Evolutionary conservation across 2,888 invertebrate genomes (phyloP), one percentile per base, ranked within the genome.

Genomic region (Netelia inedita): DNA sequence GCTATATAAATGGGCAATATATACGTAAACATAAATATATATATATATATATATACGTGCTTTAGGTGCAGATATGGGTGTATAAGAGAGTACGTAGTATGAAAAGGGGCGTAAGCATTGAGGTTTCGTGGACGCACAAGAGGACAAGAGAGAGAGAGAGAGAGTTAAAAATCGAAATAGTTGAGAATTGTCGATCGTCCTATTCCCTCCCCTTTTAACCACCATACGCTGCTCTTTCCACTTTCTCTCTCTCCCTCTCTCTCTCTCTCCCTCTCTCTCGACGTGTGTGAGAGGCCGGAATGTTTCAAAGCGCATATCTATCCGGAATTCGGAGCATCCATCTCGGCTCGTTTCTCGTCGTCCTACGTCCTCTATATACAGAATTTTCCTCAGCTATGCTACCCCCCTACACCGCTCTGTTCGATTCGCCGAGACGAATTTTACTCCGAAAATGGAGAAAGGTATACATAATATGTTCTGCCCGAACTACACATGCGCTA

Each of bases 291-390:
- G 71, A 35, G 53, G 23, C 21, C 21, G 71, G 80, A 80, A 80
- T 80, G 71, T 73, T 80, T 84, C 83, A 76, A 80, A 79, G 79
- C 61, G 80, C 72, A 76, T 68, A 80, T 84, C 65, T 28, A 76
- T 57, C 72, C 69, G 71, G 76, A 73, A 84, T 76, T 84, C 80
- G 53, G 43, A 23, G 73, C 66, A 80, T 80, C 76, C 80, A 66
- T 76, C 63, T 75, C 50, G 65, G 41, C 82, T 68, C 78, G 50
- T 72, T 71, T 75, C 75, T 28, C 71, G 43, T 61, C 79, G 71
- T 79, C 50, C 63, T 53, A 50, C 46, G 14, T 53, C 21, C 19
- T 53, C 19, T 53, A 69, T 69, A 69, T 53, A 23, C 53, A 74
- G 16, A 63, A 5, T 78, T 63, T 61, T 35, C 21, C 50, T 46